Evolutionary conservation across 2,888 invertebrate genomes (phyloP).

Genomic region (Cotesia congregata): DNA sequence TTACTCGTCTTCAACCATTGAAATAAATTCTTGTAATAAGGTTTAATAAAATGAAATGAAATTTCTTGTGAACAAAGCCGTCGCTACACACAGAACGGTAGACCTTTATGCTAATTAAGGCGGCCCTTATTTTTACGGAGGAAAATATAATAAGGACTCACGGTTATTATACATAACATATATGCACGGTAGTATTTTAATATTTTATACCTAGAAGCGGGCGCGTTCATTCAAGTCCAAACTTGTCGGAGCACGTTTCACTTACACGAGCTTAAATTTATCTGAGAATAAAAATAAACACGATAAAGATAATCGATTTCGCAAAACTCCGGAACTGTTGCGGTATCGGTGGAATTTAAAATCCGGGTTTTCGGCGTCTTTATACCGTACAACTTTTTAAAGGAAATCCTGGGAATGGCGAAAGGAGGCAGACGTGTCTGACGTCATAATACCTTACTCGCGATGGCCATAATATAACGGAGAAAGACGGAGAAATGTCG

Average conservation of each 20-base stretch:
- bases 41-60: too few species aligned
- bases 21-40: too few species aligned
- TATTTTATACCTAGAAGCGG: neutral
- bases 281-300: neutral
- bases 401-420: constrained; percentile 50
- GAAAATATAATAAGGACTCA: neutral
- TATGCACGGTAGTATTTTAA: neutral
- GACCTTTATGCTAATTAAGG: neutral
- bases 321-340: constrained; percentile 26
- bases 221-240: neutral
- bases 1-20: too few species aligned
- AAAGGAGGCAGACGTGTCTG: constrained; percentile 56
- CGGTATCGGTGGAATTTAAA: constrained; percentile 10
- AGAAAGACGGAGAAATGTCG: constrained; percentile 1
- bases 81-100: neutral
- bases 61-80: too few species aligned
- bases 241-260: constrained; percentile 17
- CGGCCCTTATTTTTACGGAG: neutral
- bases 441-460: constrained; percentile 54
- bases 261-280: constrained; percentile 1
- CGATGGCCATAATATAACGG: neutral
- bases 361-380: constrained; percentile 12
- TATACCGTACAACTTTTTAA: neutral
- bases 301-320: constrained; percentile 8
- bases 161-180: neutral